Base-by-base conservation (phyloP, 2,888 invertebrate genomes). In the Conomelus anceps region DNA sequence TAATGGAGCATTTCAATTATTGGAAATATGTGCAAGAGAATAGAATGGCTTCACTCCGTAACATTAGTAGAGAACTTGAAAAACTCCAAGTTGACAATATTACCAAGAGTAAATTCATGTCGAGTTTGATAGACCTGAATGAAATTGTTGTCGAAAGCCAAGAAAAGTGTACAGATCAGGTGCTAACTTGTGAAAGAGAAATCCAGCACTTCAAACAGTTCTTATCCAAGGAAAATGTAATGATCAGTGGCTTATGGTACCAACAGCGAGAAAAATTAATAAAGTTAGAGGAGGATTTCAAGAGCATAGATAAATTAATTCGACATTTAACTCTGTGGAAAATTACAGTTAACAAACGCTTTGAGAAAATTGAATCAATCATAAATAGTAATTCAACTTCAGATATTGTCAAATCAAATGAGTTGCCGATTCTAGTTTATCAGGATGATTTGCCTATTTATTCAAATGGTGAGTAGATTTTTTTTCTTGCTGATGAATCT, bases 231-330 rank as follows among this genome's bases (percentile, higher is more conserved):
- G 90, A 90, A 85, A 90, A 90, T 84, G 85, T 89, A 4, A 90
- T 90, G 90, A 89, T 90, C 22, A 90, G 90, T 89, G 87, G 89
- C 9, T 22, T 90, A 23, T 90, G 90, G 90, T 63, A 29, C 22
- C 88, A 90, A 29, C 90, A 90, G 89, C 85, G 88, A 41, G 90
- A 90, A 7, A 88, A 90, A 63, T 87, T 90, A 6, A 89, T 87
- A 22, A 41, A 23, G 1, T 84, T 90, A 22, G 88, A 89, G 26
- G 23, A 11, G 9, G 87, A 88, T 24, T 85, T 89, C 88, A 89
- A 90, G 23, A 89, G 89, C 17, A 84, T 34, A 24, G 89, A 88
- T 22, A 23, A 85, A 41, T 41, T 85, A 22, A 89, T 90, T 41
- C 29, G 86, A 88, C n/a, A 85, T n/a, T 13, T 90, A n/a, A 17